Evolutionary conservation across 1,140 invertebrate species (phyloP).

Genomic region (Elymnias hypermnestra): DNA sequence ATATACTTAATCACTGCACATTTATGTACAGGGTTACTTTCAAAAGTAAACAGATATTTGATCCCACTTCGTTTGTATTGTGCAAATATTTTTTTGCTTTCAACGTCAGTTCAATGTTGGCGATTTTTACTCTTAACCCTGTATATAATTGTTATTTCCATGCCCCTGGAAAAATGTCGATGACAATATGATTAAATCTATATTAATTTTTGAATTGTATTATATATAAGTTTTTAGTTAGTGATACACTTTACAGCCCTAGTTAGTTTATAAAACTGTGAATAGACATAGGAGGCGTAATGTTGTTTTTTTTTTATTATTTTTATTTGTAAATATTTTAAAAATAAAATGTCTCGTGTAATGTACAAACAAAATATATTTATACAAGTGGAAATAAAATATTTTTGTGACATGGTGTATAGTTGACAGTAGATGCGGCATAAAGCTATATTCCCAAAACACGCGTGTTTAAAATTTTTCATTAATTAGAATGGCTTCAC

Average conservation of each 20-base stretch:
- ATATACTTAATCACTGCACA: too few species aligned
- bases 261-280: conserved; percentile 39
- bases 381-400: conserved; percentile 62
- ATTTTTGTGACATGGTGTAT: conserved; percentile 72
- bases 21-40: too few species aligned
- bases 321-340: conserved; percentile 67
- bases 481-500: conserved; percentile 47
- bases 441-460: conserved; percentile 49
- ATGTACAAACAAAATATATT: conserved; percentile 67
- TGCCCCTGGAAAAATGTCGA: background rate
- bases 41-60: too few species aligned
- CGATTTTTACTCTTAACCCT: too few species aligned
- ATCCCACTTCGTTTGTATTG: too few species aligned
- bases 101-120: too few species aligned
- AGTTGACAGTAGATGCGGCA: conserved; percentile 40
- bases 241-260: conserved; percentile 59
- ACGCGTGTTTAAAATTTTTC: conserved; percentile 23
- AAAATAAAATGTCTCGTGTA: conserved; percentile 56
- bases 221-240: conserved; percentile 30
- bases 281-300: conserved; percentile 45
- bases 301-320: too few species aligned
- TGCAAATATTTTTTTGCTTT: too few species aligned
- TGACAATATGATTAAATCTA: conserved; percentile 1
- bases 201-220: conserved; percentile 1
- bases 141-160: background rate